Base-by-base conservation (phyloP, 1,140 invertebrate genomes). In the Drosophila lini region DNA sequence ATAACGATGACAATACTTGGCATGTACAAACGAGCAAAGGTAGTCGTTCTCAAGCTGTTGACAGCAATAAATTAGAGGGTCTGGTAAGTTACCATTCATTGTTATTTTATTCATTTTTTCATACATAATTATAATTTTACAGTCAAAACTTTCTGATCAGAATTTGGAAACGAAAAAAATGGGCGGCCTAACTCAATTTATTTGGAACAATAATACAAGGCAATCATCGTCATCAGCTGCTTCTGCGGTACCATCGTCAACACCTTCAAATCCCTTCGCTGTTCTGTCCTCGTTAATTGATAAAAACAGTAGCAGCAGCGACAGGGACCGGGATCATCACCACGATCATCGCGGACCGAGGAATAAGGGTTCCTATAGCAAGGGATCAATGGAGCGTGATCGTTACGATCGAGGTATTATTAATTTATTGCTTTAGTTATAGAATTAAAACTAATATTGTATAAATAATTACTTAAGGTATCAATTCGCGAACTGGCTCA, bases 401-500 rank as follows among this genome's bases (percentile, higher is more conserved):
- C 88, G 88, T 48, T 92, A 91, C 68, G 65, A 91, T 40, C 57
- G 83, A 63, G 84, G 82, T 86, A 67, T 10, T 36, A 31, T 53
- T 9, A 3, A 64, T 10, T 28, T 16, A 19, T 34, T 34, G 11
- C 10, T 31, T 40, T 22, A 31, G 61, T 19, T 10, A 10, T 47
- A 41, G 8, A n/a, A 15, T 16, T 41, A 28, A 32, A 42, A 34
- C 16, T n/a, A n/a, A 22, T 19, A 19, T 22, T 7, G 6, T 9
- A 31, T 11, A 19, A 31, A 31, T 15, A 40, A 7, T 52, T 15
- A 15, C 8, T 28, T 50, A 74, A 92, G 86, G 93, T 93, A 94
- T 92, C 40, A 92, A 92, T 77, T 94, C 94, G 6, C 92, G 94
- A 57, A 94, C 94, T 36, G 94, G 94, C 53, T 94, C 94, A 48